phyloP scores from a whole-genome alignment of 2,113 vertebrate species.

The human region DNA sequence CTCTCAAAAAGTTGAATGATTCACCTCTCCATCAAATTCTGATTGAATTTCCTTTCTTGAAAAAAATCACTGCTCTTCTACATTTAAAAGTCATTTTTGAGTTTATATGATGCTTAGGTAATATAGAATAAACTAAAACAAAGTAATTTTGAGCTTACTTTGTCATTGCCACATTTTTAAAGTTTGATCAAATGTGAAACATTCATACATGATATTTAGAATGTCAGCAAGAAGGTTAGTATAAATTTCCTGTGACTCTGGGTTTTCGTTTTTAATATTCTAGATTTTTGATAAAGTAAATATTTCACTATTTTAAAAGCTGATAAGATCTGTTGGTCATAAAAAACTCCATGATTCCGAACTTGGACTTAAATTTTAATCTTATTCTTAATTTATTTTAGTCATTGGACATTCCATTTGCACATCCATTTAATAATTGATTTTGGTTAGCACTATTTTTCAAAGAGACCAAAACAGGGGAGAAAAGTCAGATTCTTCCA shows the following conservation, averaged over 20 bases:
- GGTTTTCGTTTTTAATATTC: conserved; percentile 3
- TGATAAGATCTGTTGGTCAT: not conserved
- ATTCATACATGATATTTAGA: conserved; percentile 42
- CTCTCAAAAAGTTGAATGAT: not conserved
- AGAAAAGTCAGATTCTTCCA: not conserved
- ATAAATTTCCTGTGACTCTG: conserved; percentile 29
- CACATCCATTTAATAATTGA: conserved; percentile 47
- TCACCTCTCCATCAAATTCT: conserved; percentile 13
- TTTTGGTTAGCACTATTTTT: conserved; percentile 43
- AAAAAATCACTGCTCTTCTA: conserved; percentile 15
- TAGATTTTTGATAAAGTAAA: conserved; percentile 44
- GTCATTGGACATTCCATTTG: conserved; percentile 28
- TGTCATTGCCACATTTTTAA: conserved; percentile 20
- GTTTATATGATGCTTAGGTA: not conserved
- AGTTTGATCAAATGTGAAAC: conserved; percentile 32
- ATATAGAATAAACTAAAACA: conserved; percentile 22
- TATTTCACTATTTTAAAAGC: conserved; percentile 50
- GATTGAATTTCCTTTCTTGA: not conserved
- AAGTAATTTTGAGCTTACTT: not conserved
- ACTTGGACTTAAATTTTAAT: conserved; percentile 39
- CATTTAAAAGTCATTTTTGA: conserved; percentile 32
- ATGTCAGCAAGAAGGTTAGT: conserved; percentile 28
- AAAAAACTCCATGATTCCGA: not conserved
- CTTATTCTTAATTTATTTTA: conserved; percentile 47
- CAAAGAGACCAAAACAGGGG: conserved; percentile 18